Conservation (phyloP, 2,113 vertebrate genomes). For the Corapipo altera region DNA sequence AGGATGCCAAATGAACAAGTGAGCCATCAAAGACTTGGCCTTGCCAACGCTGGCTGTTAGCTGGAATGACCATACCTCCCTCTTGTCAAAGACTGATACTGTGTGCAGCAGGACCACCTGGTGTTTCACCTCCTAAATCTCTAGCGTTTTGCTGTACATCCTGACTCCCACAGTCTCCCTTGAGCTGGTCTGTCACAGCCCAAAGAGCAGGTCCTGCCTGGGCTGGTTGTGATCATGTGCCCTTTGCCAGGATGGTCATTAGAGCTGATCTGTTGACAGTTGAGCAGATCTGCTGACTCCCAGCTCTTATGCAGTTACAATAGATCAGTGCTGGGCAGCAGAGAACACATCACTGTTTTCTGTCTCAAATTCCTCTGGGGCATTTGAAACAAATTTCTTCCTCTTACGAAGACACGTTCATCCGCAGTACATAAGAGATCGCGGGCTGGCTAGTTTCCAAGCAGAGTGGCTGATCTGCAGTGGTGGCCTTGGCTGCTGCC, state of each 20-base stretch:
- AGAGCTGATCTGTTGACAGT: not conserved
- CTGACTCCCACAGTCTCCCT: not conserved
- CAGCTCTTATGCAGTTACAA: not conserved
- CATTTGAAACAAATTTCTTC: not conserved
- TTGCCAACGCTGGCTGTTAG: not conserved
- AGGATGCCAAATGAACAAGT: not conserved
- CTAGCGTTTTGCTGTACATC: not conserved
- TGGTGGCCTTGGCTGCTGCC: not conserved
- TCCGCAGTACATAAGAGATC: not conserved
- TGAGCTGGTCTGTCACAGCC: accelerated
- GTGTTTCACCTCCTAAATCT: not conserved
- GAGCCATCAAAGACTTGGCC: not conserved
- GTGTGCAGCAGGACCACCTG: not conserved
- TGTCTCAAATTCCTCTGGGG: not conserved
- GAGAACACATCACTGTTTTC: not conserved
- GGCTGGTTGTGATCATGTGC: accelerated
- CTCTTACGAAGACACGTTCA: not conserved
- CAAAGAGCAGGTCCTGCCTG: not conserved
- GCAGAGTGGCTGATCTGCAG: not conserved
- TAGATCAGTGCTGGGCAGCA: not conserved
- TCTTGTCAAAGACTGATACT: not conserved
- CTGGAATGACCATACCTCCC: not conserved
- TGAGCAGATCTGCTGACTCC: not conserved
- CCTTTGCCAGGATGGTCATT: accelerated
- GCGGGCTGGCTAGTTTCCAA: not conserved